A percentile compares a stretch with the other conserved stretches of the same genome.
Conservation (phyloP, 2,113 vertebrate species). For the Datnioides undecimradiatus region DNA sequence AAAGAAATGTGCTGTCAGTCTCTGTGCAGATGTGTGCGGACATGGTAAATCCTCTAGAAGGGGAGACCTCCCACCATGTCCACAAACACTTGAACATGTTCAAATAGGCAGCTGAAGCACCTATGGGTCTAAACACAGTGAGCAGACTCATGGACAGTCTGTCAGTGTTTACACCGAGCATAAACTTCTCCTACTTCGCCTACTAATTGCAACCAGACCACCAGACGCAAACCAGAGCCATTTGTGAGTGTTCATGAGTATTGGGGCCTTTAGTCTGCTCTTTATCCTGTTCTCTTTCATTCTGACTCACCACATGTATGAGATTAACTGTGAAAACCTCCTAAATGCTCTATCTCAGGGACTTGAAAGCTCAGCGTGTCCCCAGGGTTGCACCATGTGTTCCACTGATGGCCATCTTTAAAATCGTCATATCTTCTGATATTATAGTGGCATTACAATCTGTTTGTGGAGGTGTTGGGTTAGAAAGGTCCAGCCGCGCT, state of each 20-base stretch:
- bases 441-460: slow-evolving; percentile 7
- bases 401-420: slow-evolving; percentile 9
- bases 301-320: slow-evolving; percentile 38
- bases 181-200: slow-evolving; percentile 68
- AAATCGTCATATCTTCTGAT: slow-evolving; percentile 6
- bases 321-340: slow-evolving; percentile 36
- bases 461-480: slow-evolving; percentile 1
- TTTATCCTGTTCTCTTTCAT: slow-evolving; percentile 59
- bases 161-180: slow-evolving; percentile 63
- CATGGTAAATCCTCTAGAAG: slow-evolving; percentile 1
- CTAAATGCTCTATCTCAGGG: slow-evolving; percentile 7
- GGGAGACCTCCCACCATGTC: slow-evolving; percentile 60
- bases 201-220: slow-evolving; percentile 74
- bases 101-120: slow-evolving; percentile 30
- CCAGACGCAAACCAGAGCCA: background rate
- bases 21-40: slow-evolving; percentile 19
- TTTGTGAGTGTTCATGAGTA: slow-evolving; percentile 1
- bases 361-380: slow-evolving; percentile 22
- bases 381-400: slow-evolving; percentile 29
- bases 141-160: slow-evolving; percentile 47
- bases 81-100: background rate
- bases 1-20: background rate
- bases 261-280: slow-evolving; percentile 29
- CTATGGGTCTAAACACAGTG: slow-evolving; percentile 66
- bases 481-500: slow-evolving; percentile 20